Base-by-base conservation (phyloP, 92 coral and sea anemone genomes). In the Heliopora coerulea region DNA sequence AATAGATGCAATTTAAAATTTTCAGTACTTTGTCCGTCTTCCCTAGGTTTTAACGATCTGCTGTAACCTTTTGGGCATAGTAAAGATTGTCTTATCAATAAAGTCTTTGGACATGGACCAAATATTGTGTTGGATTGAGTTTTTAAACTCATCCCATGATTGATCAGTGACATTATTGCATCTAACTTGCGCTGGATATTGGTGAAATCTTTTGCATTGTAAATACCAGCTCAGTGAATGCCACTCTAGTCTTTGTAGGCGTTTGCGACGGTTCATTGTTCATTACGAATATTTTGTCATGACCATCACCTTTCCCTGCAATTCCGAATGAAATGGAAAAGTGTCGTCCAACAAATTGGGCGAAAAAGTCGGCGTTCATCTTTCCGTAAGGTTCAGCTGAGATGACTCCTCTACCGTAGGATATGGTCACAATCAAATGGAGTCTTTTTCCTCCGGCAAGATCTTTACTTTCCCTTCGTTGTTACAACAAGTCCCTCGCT, bases 371-470 rank as follows among this genome's bases (percentile, higher is more conserved):
- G 9, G 78, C 82, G 59, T 75, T 80, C 85, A 80, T 73, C 33
- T 79, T 80, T 52, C 79, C 77, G 50, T 84, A 84, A 14, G 58
- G 27, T 39, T 84, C 72, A 3, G 69, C 67, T 4, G 68, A 61
- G 20, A 81, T 57, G 0, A 85, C 80, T 8, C 89, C 83, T 44
- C 73, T 86, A 14, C 77, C 80, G 56, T 82, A 78, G 10, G 81
- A 61, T 24, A 80, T 79, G 26, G 80, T 83, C 3, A 76, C 91
- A n/a, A 87, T 83, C 26, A 86, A 33, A 52, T 86, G 79, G 25
- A 82, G 57, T 65, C 83, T 61, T 46, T 79, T 42, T n/a, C 91
- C 87, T 56, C 83, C 86, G 39, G 88, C 86, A 56, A 87, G 78
- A 34, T 83, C 82, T 72, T 87, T 87, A 42, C 80, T 52, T 37